Base-by-base conservation (phyloP, 2,797 vertebrate species). In the Galagoides demidoff region DNA sequence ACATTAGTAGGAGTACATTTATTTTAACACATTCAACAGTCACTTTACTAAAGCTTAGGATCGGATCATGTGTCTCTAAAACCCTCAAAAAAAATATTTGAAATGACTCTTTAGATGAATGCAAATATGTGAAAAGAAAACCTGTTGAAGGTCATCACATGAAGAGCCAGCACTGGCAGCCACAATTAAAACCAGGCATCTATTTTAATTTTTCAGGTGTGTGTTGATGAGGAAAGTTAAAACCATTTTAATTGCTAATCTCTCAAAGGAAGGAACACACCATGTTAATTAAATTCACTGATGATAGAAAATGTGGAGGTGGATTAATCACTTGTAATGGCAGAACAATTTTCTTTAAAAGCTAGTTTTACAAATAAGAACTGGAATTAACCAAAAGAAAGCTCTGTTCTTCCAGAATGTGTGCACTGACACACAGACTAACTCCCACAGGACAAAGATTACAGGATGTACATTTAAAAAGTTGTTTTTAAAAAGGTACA, bases 241-340 rank as follows among this genome's bases (percentile, higher is more conserved):
- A 89, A 83, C 45, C 66, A 43, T 85, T 92, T 85, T 93, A 89
- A 95, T 78, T 95, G 88, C 90, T 94, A 87, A 88, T 95, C 94
- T 94, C 77, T 93, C 88, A 83, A 86, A 96, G 88, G 90, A 95
- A 95, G 87, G 52, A 87, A 87, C 55, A 78, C 45, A 82, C 68
- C 85, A 78, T 57, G 85, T 92, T 95, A 96, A 96, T 96, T 95
- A 95, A 93, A 92, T 95, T 94, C 95, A 95, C 92, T 9, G 85
- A 94, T 90, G 96, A 79, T n/a, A 85, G 92, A 88, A 96, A 95
- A 88, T 81, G 85, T 82, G 94, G 66, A 89, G 92, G 90, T 79
- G 82, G 85, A 94, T 90, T 90, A 95, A 95, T 96, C 94, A 70
- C 73, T 96, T 93, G 34, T 90, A 92, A 88, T 66, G 78, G 83